Evolutionary conservation across 2,888 invertebrate species (phyloP).

Genomic region (Anticlea derivata): DNA sequence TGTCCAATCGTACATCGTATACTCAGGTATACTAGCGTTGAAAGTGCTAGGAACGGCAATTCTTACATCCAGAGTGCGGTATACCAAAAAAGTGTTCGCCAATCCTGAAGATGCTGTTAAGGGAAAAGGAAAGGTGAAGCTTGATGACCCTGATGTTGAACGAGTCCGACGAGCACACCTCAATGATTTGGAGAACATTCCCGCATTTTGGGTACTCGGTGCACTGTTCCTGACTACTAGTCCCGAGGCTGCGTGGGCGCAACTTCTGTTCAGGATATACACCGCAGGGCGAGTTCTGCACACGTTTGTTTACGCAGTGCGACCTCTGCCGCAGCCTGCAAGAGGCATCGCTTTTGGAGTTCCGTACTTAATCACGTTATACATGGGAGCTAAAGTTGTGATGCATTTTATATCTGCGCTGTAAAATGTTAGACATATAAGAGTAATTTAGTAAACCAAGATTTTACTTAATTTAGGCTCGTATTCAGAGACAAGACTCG

Average conservation of each 20-base stretch:
- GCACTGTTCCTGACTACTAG: conserved; percentile 83
- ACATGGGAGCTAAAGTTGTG: conserved; percentile 62
- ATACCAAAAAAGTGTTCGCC: conserved; percentile 52
- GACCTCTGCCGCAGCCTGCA: conserved; percentile 84
- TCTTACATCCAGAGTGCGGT: conserved; percentile 13
- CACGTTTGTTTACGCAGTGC: conserved; percentile 85
- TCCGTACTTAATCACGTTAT: conserved; percentile 54
- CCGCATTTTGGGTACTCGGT: conserved; percentile 84
- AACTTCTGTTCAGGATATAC: conserved; percentile 67
- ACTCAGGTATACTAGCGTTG: conserved; percentile 19
- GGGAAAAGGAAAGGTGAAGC: conserved; percentile 52
- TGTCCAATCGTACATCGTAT: conserved; percentile 22
- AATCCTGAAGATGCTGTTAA: conserved; percentile 60
- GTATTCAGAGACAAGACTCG: too few relatives aligned
- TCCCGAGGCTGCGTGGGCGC: conserved; percentile 64
- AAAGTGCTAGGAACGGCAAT: conserved; percentile 22
- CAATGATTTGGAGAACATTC: conserved; percentile 89
- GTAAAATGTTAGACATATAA: conserved; percentile 28
- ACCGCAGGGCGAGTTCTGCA: conserved; percentile 82
- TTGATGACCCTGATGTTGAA: conserved; percentile 67
- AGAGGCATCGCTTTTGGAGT: conserved; percentile 57
- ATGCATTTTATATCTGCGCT: conserved; percentile 46
- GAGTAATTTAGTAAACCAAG: too few relatives aligned
- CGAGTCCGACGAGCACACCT: conserved; percentile 83
- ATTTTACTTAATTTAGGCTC: too few relatives aligned